Conservation (phyloP, 1,140 invertebrate species). For the Littorina saxatilis region DNA sequence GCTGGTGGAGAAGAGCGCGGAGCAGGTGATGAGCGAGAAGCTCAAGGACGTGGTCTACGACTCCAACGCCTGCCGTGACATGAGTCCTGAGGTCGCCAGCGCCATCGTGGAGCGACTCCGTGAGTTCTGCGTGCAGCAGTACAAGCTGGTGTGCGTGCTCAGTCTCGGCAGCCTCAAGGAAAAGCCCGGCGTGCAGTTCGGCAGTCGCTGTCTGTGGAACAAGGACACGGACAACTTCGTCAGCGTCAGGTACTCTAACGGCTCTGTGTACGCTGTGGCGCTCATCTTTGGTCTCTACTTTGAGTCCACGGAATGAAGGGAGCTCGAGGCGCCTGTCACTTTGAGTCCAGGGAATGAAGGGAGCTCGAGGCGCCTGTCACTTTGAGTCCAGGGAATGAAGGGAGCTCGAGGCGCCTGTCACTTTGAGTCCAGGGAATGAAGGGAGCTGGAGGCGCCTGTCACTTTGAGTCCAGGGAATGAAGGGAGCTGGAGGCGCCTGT, state of each 20-base stretch:
- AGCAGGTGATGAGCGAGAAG: constrained; percentile 58
- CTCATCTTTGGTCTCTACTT: constrained; percentile 71
- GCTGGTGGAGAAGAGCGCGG: constrained; percentile 57
- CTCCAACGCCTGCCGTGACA: constrained; percentile 52
- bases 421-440: too few relatives aligned
- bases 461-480: too few relatives aligned
- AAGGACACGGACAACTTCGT: constrained; percentile 71
- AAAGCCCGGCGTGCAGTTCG: constrained; percentile 70
- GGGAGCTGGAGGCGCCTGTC: too few relatives aligned
- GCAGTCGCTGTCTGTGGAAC: constrained; percentile 73
- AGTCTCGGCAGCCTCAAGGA: constrained; percentile 69
- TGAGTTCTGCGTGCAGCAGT: constrained; percentile 57
- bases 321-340: too few relatives aligned
- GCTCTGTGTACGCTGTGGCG: constrained; percentile 71
- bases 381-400: too few relatives aligned
- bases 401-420: too few relatives aligned
- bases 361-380: too few relatives aligned
- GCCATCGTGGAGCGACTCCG: constrained; percentile 64
- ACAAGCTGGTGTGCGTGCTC: constrained; percentile 70
- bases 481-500: too few relatives aligned
- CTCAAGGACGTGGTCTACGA: constrained; percentile 63
- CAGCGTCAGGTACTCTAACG: constrained; percentile 70
- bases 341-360: too few relatives aligned
- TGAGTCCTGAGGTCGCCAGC: constrained; percentile 61
- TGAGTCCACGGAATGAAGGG: too few relatives aligned